Conservation (phyloP, 2,797 vertebrate genomes). For the Acanthurus lineatus region DNA sequence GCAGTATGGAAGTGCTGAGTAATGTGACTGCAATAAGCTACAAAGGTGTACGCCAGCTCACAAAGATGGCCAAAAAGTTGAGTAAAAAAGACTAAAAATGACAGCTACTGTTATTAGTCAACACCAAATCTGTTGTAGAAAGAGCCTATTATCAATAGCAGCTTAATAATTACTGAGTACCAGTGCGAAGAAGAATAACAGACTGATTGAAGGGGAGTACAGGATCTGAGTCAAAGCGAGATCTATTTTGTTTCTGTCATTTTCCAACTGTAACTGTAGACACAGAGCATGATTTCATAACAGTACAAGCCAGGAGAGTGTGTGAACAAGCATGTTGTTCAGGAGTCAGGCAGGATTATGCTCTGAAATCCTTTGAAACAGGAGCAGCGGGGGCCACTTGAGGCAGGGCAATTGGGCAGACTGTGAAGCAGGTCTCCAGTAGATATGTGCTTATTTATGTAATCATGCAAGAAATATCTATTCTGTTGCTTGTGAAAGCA, state of each 20-base stretch:
- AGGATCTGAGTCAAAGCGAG: constrained; percentile 4
- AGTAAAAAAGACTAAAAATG: constrained; percentile 42
- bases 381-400: constrained; percentile 76
- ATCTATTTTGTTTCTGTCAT: constrained; percentile 33
- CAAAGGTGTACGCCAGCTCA: constrained; percentile 44
- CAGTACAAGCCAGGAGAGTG: constrained; percentile 51
- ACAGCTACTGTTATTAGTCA: constrained; percentile 59
- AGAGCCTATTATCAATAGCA: constrained; percentile 33
- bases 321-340: constrained; percentile 64
- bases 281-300: constrained; percentile 44
- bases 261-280: constrained; percentile 38
- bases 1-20: constrained; percentile 79
- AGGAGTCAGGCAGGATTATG: constrained; percentile 76
- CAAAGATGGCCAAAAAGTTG: constrained; percentile 43
- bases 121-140: constrained; percentile 25
- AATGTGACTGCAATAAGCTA: constrained; percentile 73
- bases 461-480: constrained; percentile 83
- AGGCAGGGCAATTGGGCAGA: constrained; percentile 69
- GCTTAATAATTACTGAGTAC: constrained; percentile 49
- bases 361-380: constrained; percentile 76
- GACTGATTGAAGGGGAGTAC: constrained; percentile 26
- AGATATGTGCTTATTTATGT: constrained; percentile 83
- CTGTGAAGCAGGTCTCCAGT: constrained; percentile 67
- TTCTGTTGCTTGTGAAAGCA: constrained; percentile 74
- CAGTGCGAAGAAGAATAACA: constrained; percentile 49